These are phyloP conservation scores for Leptinotarsa haldemani DNA, from an alignment of 2,888 invertebrate species.

Conservation along the genomic window DNA sequence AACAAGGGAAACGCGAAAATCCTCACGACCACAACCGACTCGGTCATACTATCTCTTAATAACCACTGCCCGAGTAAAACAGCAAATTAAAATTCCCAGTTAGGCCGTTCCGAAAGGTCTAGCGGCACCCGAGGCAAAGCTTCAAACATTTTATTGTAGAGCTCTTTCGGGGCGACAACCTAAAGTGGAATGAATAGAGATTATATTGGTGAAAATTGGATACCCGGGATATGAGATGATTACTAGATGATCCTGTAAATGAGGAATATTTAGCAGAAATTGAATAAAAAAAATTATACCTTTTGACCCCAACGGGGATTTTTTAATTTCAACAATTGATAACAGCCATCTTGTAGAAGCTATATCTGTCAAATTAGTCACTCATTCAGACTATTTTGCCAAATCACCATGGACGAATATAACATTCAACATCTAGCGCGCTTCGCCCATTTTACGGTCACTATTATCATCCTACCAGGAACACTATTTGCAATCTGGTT, in stretches of 20 bases:
- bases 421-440: no score
- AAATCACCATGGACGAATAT: no score
- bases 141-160: conserved; percentile 10
- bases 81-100: conserved; percentile 18
- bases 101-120: conserved; percentile 15
- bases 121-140: conserved; percentile 8
- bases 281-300: no score
- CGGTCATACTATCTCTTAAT: conserved; percentile 13
- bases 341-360: no score
- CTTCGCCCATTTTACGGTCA: no score
- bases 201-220: not conserved
- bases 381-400: no score
- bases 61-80: conserved; percentile 8
- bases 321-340: no score
- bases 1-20: conserved; percentile 9
- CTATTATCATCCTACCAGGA: no score
- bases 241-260: not conserved
- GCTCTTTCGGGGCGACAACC: not conserved
- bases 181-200: not conserved
- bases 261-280: not conserved
- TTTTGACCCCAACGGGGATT: no score
- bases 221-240: not conserved
- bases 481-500: no score
- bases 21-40: not conserved
- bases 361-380: no score